Base-by-base conservation (phyloP, 1,140 invertebrate genomes). In the Trichonephila inaurata region DNA sequence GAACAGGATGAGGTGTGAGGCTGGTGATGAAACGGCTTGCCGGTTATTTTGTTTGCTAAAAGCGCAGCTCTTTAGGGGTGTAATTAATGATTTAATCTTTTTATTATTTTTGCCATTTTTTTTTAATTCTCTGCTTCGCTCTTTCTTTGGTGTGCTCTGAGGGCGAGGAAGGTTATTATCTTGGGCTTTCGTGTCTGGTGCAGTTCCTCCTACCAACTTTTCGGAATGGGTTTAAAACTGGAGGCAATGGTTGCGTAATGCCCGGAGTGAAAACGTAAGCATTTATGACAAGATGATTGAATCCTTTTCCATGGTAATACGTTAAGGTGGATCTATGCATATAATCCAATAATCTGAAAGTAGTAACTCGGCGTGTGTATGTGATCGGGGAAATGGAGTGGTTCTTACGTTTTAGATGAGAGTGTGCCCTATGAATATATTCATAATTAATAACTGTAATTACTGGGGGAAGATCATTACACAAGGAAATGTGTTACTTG, bases 1-100 rank as follows among this genome's bases (percentile, higher is more conserved):
- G 64, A 89, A 69, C 88, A 89, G 88, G 88, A 89, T 89, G 72
- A 91, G 89, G 89, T 91, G 89, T 91, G 87, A 89, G 87, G 10
- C 28, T 10, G 24, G 58, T 87, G 88, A 89, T 89, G 88, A 89
- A 89, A 89, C 88, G 88, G 58, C 89, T 82, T 24, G 58, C 77
- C 60, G 86, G 28, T 90, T 51, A 90, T 82, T 91, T 91, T 91
- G 89, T 91, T 91, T 91, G 89, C 89, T 62, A 62, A 91, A 91
- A 91, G 77, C 44, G 89, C 44, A 58, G 77, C 77, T 91, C 89
- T 82, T 91, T 82, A 61, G 60, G 83, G 72, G 51, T 33, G 77
- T 91, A 91, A 91, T 91, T 82, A 91, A 82, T 91, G 89, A 91
- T 81, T 82, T 91, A 82, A 91, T 82, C 77, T 72, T 77, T 58